Base-by-base conservation (phyloP, 2,888 invertebrate genomes). In the Anorthoa munda region DNA sequence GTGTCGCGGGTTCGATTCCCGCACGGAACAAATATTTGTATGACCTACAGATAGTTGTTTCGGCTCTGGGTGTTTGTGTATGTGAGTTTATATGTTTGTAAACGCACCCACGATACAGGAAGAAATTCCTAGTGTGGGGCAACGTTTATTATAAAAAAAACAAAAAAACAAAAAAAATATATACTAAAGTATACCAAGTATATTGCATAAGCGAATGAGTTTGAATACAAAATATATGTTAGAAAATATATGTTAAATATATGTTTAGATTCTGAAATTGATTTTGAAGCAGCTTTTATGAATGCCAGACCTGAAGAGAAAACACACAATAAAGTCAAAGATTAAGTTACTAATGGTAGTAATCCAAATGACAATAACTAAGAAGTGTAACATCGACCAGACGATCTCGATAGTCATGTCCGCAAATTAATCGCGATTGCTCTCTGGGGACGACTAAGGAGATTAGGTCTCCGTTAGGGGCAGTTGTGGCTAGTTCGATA, bases 371-470 rank as follows among this genome's bases (percentile, higher is more conserved):
- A 69, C 63, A 79, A 81, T 66, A 71, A 71, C 46, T 67, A 59
- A 55, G 69, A 69, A 81, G 48, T 67, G 65, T 66, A 50, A 66
- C 82, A 66, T 77, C 46, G 23, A 59, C 56, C 82, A 78, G 72
- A 72, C 51, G 50, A 66, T 80, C 82, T 18, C 66, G 21, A 58
- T 46, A 82, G 67, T 53, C 23, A 46, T 61, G 78, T 72, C 68
- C 50, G 53, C 68, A 82, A 78, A 80, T 82, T 72, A 80, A 78
- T 80, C 78, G 53, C n/a, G 67, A 80, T 80, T 80, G 39, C 21
- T 72, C 82, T 46, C 73, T 2, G 1, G 82, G 61, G 82, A 53
- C 53, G 5, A 4, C 72, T 72, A 65, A 77, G 66, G 21, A 45
- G 72, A 82, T 80, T 72, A 72, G 61, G 21, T 67, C 66, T 65